These are phyloP conservation scores for Tauraco hartlaubi DNA, from an alignment of 2,797 vertebrate genomes.

Conservation along the genomic window DNA sequence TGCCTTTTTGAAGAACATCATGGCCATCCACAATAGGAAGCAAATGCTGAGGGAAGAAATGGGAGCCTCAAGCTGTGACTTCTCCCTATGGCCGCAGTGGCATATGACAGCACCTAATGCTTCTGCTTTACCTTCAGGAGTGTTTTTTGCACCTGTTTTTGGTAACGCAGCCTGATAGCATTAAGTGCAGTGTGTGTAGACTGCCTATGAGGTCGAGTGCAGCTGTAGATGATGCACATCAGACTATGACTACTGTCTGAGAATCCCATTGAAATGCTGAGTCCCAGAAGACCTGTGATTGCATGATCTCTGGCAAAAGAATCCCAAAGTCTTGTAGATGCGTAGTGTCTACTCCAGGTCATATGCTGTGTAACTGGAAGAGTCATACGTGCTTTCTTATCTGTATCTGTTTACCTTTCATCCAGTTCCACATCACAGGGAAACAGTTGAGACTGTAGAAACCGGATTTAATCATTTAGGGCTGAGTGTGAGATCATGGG, in stretches of 20 bases:
- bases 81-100: not conserved
- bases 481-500: not conserved
- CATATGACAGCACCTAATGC: not conserved
- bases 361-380: constrained; percentile 8
- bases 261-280: not conserved
- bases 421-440: not conserved
- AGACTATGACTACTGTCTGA: constrained; percentile 45
- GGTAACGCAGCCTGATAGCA: not conserved
- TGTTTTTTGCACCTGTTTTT: not conserved
- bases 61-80: not conserved
- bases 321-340: constrained; percentile 27
- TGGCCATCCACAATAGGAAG: not conserved
- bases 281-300: not conserved
- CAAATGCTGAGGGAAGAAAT: not conserved
- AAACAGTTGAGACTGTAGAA: not conserved
- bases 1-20: not conserved
- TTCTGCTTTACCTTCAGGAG: not conserved
- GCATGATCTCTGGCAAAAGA: constrained; percentile 33
- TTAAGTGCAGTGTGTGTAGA: not conserved
- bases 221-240: constrained; percentile 33
- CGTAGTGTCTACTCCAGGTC: not conserved
- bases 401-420: constrained; percentile 30
- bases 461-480: not conserved
- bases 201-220: not conserved
- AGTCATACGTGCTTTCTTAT: not conserved